A percentile compares a stretch with the other conserved stretches of the same genome.
Conservation (phyloP, 2,888 invertebrate genomes). For the Gastracanthus pulcherrimus region DNA sequence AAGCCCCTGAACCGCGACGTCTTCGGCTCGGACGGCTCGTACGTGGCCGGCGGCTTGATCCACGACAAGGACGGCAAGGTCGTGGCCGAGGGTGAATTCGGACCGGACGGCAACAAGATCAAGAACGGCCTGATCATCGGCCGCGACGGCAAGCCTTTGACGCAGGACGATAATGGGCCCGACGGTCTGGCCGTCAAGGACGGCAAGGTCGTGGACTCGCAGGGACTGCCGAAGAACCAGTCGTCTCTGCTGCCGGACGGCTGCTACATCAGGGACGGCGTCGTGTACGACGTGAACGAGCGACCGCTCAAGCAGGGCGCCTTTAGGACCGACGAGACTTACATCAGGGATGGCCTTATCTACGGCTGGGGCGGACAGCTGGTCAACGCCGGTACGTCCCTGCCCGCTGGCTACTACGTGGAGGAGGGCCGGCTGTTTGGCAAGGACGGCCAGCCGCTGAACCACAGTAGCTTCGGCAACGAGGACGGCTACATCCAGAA, state of each 20-base stretch:
- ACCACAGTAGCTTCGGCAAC: constrained; percentile 71
- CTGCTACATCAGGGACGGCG: constrained; percentile 72
- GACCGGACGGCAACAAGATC: constrained; percentile 73
- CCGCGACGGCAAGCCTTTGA: constrained; percentile 70
- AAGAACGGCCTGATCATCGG: constrained; percentile 71
- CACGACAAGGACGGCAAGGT: constrained; percentile 70
- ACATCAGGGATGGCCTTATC: constrained; percentile 72
- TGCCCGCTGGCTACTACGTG: constrained; percentile 69
- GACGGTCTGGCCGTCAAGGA: constrained; percentile 70
- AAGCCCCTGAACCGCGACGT: constrained; percentile 68
- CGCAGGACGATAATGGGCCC: constrained; percentile 72
- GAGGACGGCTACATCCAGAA: constrained; percentile 72
- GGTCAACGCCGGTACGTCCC: constrained; percentile 69
- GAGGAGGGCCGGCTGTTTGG: constrained; percentile 72
- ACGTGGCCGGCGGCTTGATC: constrained; percentile 70
- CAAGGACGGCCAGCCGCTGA: constrained; percentile 70
- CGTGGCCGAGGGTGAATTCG: constrained; percentile 70
- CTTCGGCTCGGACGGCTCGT: constrained; percentile 74
- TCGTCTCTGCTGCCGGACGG: constrained; percentile 72
- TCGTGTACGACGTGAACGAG: constrained; percentile 69
- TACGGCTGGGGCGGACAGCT: constrained; percentile 74
- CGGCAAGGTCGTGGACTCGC: constrained; percentile 71
- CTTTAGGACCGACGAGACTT: constrained; percentile 71
- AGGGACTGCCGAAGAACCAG: constrained; percentile 69
- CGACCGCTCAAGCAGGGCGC: constrained; percentile 71